Conservation (phyloP, 2,888 invertebrate species). For the Thysanoteuthis rhombus region DNA sequence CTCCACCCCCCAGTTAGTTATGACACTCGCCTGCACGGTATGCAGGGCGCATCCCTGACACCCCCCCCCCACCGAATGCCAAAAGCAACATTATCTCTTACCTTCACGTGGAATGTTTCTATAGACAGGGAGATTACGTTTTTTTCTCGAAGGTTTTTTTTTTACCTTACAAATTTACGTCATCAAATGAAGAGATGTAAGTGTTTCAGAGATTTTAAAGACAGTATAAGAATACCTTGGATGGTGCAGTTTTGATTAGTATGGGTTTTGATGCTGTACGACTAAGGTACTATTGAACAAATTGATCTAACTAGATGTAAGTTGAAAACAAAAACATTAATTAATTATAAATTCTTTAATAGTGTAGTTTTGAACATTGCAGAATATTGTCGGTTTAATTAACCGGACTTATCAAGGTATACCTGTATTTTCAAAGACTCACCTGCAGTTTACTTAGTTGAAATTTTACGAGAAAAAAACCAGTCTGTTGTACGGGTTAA, state of each 20-base stretch:
- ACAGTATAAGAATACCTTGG: too few relatives aligned
- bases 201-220: neutral
- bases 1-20: neutral
- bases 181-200: neutral
- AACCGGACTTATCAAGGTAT: too few relatives aligned
- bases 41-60: neutral
- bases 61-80: neutral
- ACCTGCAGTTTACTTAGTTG: neutral
- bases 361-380: too few relatives aligned
- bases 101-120: neutral
- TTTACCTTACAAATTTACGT: neutral
- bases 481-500: neutral
- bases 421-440: neutral
- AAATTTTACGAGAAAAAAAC: neutral
- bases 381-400: too few relatives aligned
- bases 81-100: neutral
- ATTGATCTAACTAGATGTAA: too few relatives aligned
- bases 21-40: slow-evolving; percentile 12
- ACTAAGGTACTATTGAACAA: too few relatives aligned
- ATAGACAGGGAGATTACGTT: neutral
- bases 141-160: neutral
- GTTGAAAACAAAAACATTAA: too few relatives aligned
- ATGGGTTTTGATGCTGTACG: too few relatives aligned
- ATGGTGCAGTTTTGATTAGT: too few relatives aligned
- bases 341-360: too few relatives aligned